Evolutionary conservation across 2,797 vertebrate genomes (phyloP).

Genomic region (Rhadinocentrus ornatus): DNA sequence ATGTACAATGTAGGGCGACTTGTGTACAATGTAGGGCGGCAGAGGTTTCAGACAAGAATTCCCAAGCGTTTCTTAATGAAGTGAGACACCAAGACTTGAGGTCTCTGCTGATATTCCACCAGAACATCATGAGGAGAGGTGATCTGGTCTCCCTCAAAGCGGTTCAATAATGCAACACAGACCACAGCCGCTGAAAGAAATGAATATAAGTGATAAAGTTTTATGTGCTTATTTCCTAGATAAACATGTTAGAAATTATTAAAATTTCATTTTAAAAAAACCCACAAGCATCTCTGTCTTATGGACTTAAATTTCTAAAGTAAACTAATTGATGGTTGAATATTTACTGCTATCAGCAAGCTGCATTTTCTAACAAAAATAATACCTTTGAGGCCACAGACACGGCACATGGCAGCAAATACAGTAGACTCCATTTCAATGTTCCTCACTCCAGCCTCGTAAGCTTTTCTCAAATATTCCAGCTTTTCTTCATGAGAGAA

Average conservation of each 20-base stretch:
- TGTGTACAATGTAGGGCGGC: not conserved
- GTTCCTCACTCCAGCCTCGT: slow-evolving; percentile 85
- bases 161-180: slow-evolving; percentile 88
- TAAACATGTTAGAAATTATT: not conserved
- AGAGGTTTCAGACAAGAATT: slow-evolving; percentile 46
- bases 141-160: slow-evolving; percentile 92
- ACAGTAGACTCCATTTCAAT: slow-evolving; percentile 92
- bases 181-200: slow-evolving; percentile 85
- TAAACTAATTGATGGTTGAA: not conserved
- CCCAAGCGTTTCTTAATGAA: slow-evolving; percentile 88
- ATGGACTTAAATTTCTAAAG: not conserved
- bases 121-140: slow-evolving; percentile 83
- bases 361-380: not conserved
- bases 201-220: not conserved
- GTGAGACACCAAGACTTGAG: slow-evolving; percentile 85
- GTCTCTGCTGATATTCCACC: slow-evolving; percentile 86
- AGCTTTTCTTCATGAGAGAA: slow-evolving; percentile 90
- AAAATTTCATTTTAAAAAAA: not conserved
- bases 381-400: slow-evolving; percentile 89
- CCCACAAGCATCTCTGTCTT: not conserved
- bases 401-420: slow-evolving; percentile 88
- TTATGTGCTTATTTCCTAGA: not conserved
- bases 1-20: slow-evolving; percentile 62
- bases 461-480: slow-evolving; percentile 87
- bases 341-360: not conserved